Evolutionary conservation across 2,113 vertebrate species (phyloP), one percentile per base, ranked within the genome.

Genomic region (Cacatua alba): DNA sequence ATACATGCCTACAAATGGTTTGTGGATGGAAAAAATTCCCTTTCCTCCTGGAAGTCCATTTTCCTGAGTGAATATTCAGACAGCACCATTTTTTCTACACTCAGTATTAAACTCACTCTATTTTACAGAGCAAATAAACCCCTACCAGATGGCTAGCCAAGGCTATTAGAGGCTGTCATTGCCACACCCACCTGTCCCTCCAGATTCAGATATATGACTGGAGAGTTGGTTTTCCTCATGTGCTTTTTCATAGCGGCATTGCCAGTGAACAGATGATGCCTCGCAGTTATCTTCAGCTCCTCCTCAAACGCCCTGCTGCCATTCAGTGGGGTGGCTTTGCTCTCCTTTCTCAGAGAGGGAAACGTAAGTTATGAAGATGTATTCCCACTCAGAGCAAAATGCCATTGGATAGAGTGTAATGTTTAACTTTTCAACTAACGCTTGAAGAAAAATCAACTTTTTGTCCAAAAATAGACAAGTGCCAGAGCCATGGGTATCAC

Each of bases 141-240:
- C 72, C 52, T 71, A 59, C 23, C 94, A 97, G 96, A 94, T 92
- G 94, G 96, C 89, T 25, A 67, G 83, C 91, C 91, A 86, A 71
- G 48, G 80, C 92, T 91, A 86, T 94, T 95, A 81, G 25, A 88
- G 60, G 33, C 77, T 95, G 91, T 78, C 92, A 64, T 82, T 84
- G 21, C 92, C 92, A 95, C 88, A 91, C 91, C 91, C 94, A 91
- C 69, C 72, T 89, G 86, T 95, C 92, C 92, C 92, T 89, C 72
- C 83, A 82, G 94, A 89, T 89, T 75, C 92, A 93, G 86, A 90
- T 92, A 91, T 75, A 35, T 3, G 52, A 82, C 46, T 92, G 92
- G 91, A 64, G 77, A 89, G 52, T 1, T 82, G 86, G 17, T 95
- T 96, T 89, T 94, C 83, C 79, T 89, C 43, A 0, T 64, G 39